Evolutionary conservation across 1,140 invertebrate genomes (phyloP).

Genomic region (Pteromalus puparum): DNA sequence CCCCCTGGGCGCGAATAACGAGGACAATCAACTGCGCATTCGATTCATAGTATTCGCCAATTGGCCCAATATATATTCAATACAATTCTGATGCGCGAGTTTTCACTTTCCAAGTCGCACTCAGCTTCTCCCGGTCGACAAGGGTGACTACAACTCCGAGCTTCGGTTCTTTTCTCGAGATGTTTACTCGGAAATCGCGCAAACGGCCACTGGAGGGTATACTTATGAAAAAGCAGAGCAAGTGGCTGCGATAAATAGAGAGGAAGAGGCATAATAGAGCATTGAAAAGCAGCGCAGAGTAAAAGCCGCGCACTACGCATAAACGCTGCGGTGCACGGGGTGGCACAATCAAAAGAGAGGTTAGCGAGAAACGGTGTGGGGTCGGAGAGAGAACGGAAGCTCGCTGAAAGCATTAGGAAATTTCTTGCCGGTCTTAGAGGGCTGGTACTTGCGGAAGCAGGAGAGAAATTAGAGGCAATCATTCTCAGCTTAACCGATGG

Average conservation of each 20-base stretch:
- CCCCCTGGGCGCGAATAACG: no score
- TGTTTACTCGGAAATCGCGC: no score
- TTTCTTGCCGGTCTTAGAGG: slow-evolving; percentile 62
- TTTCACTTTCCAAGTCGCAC: no score
- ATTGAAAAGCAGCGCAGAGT: neutral
- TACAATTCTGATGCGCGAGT: no score
- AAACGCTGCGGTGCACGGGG: neutral
- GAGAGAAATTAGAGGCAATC: slow-evolving; percentile 70
- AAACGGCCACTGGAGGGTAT: no score
- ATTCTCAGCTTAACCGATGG: slow-evolving; percentile 69
- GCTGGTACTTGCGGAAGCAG: slow-evolving; percentile 23
- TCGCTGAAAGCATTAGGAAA: slow-evolving; percentile 70
- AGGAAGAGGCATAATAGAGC: neutral
- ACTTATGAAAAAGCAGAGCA: neutral
- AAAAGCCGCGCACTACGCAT: neutral
- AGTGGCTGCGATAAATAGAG: neutral
- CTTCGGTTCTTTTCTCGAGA: no score
- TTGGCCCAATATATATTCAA: no score
- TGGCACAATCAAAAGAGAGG: neutral
- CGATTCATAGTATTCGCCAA: no score
- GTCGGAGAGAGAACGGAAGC: slow-evolving; percentile 49
- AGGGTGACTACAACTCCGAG: no score
- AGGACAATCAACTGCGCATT: no score
- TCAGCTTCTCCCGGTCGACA: no score
- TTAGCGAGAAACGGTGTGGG: neutral